Evolutionary conservation across 2,888 invertebrate species (phyloP).

Genomic region (Spisula subtruncata): DNA sequence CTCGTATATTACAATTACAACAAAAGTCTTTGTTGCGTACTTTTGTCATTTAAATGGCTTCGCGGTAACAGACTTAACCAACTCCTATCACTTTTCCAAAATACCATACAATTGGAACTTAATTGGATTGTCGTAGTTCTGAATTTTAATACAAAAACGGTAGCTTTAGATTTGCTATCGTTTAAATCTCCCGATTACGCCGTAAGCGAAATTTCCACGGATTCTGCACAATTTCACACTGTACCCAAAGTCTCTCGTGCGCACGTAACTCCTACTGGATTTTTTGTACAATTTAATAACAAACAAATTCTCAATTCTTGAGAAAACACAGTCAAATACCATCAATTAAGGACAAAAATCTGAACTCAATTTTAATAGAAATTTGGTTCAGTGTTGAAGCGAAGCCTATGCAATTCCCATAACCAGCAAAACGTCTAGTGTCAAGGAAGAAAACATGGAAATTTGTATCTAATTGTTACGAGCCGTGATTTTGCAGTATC

Average conservation of each 20-base stretch:
- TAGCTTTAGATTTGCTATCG: conserved; percentile 21
- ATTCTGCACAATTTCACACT: conserved; percentile 23
- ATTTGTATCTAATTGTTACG: conserved; percentile 47
- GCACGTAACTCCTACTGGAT: conserved; percentile 10
- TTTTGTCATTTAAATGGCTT: neutral
- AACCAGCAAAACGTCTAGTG: neutral
- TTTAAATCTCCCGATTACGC: conserved; percentile 13
- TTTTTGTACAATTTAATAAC: conserved; percentile 31
- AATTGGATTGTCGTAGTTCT: conserved; percentile 10
- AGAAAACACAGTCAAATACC: conserved; percentile 21
- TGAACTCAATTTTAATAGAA: conserved; percentile 6
- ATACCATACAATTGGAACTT: conserved; percentile 20
- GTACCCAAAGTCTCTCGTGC: neutral
- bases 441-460: conserved; percentile 30
- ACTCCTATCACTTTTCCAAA: conserved; percentile 7
- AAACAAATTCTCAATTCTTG: conserved; percentile 7
- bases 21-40: neutral
- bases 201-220: neutral
- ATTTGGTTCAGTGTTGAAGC: conserved; percentile 6
- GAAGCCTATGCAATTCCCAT: conserved; percentile 35
- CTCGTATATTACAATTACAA: neutral
- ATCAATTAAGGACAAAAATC: conserved; percentile 28
- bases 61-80: neutral
- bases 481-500: conserved; percentile 44
- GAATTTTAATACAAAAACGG: conserved; percentile 29